These are phyloP conservation scores for Nycticorax nycticorax DNA, from an alignment of 2,113 vertebrate genomes.

Conservation along the genomic window DNA sequence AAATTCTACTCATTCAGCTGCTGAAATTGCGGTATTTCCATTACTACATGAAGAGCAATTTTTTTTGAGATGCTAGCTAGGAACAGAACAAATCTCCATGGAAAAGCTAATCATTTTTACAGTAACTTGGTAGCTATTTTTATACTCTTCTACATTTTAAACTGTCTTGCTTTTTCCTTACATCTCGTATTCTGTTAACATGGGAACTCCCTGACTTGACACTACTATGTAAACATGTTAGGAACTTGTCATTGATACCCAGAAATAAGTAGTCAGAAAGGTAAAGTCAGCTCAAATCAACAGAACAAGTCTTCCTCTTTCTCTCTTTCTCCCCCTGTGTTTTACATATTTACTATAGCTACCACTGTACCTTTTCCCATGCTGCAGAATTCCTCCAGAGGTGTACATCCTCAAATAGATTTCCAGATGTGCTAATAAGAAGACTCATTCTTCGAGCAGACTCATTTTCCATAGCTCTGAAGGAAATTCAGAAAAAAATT, in stretches of 20 bases:
- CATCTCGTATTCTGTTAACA: neutral
- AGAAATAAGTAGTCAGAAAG: neutral
- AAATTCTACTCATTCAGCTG: neutral
- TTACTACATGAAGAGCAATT: neutral
- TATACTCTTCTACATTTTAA: neutral
- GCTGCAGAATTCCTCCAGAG: neutral
- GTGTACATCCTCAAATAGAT: neutral
- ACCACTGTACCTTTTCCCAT: neutral
- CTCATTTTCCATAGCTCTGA: neutral
- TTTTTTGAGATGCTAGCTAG: neutral
- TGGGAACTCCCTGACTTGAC: neutral
- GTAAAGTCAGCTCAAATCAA: neutral
- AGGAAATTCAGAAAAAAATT: neutral
- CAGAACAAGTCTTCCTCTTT: neutral
- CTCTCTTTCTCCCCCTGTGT: neutral
- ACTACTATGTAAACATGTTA: neutral
- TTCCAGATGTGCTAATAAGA: neutral
- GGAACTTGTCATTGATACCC: neutral
- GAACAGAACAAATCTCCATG: neutral
- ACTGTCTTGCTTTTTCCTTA: neutral
- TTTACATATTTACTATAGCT: neutral
- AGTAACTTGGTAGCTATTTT: neutral
- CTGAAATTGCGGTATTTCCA: neutral
- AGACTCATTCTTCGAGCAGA: neutral
- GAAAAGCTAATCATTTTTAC: neutral